A percentile compares a stretch with the other conserved stretches of the same genome.
Conservation (phyloP, 1,140 invertebrate species). For the Gonioctena quinquepunctata region DNA sequence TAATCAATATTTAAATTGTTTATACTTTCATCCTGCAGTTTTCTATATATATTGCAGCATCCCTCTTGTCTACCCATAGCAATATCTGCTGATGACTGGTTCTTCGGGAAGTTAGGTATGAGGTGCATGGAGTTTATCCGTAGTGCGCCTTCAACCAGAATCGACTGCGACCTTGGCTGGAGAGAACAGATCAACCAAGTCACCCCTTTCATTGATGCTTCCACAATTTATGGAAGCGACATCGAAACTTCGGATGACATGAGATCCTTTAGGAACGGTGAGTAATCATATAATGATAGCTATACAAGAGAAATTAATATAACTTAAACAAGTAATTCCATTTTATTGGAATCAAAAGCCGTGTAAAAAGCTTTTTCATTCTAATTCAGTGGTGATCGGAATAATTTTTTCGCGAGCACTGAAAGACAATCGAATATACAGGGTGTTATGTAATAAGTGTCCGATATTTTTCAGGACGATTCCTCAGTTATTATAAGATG, state of each 20-base stretch:
- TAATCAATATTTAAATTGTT: background rate
- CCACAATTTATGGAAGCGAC: constrained; percentile 88
- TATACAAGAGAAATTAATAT: no score
- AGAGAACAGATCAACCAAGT: constrained; percentile 79
- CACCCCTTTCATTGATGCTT: constrained; percentile 89
- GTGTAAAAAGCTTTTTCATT: no score
- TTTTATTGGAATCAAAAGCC: no score
- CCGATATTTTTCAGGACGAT: no score
- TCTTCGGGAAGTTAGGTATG: constrained; percentile 70
- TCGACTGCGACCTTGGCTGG: constrained; percentile 72
- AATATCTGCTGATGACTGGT: constrained; percentile 72
- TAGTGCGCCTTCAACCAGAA: constrained; percentile 70
- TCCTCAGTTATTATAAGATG: no score
- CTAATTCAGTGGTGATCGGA: no score
- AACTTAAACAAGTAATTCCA: no score
- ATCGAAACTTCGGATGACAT: constrained; percentile 74
- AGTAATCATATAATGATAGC: no score
- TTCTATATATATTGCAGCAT: constrained; percentile 68
- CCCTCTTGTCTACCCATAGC: constrained; percentile 82
- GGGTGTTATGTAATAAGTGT: no score
- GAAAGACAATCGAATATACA: no score
- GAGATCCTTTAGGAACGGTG: constrained; percentile 71
- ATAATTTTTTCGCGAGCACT: no score
- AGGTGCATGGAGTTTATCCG: constrained; percentile 77
- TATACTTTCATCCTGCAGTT: background rate